phyloP scores from a whole-genome alignment of 2,888 invertebrate species.

The Xestia c-nigrum region DNA sequence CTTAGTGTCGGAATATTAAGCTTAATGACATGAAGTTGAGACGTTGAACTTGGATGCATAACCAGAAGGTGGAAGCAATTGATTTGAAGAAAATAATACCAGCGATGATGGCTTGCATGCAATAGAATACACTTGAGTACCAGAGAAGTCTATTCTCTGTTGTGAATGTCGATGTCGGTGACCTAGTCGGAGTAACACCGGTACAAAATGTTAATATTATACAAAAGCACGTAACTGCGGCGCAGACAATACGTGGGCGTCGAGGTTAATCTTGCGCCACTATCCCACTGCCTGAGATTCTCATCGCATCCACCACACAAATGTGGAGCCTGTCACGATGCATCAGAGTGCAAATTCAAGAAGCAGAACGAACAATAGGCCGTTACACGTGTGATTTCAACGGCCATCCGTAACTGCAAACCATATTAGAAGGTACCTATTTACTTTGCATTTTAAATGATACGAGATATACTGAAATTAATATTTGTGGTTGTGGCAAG shows the following conservation, averaged over 20 bases:
- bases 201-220: conserved; percentile 33
- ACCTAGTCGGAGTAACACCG: conserved; percentile 20
- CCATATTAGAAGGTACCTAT: conserved; percentile 33
- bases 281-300: conserved; percentile 64
- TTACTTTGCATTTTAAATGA: conserved; percentile 41
- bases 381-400: conserved; percentile 65
- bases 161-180: conserved; percentile 30
- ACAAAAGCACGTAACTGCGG: conserved; percentile 56
- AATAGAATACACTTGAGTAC: neutral
- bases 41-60: neutral
- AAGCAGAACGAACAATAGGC: conserved; percentile 67
- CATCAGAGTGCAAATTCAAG: conserved; percentile 48
- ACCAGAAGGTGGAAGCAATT: conserved; percentile 8
- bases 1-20: neutral
- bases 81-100: neutral
- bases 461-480: neutral
- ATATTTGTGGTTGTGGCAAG: conserved; percentile 4
- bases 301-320: conserved; percentile 38
- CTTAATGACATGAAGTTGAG: neutral
- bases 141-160: neutral
- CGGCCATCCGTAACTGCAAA: conserved; percentile 60
- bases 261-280: conserved; percentile 71
- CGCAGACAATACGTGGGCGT: conserved; percentile 70
- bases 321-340: conserved; percentile 33
- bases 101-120: neutral